These are phyloP conservation scores for Brachionus sp. DNA, from an alignment of 1,140 invertebrate genomes.

Conservation along the genomic window DNA sequence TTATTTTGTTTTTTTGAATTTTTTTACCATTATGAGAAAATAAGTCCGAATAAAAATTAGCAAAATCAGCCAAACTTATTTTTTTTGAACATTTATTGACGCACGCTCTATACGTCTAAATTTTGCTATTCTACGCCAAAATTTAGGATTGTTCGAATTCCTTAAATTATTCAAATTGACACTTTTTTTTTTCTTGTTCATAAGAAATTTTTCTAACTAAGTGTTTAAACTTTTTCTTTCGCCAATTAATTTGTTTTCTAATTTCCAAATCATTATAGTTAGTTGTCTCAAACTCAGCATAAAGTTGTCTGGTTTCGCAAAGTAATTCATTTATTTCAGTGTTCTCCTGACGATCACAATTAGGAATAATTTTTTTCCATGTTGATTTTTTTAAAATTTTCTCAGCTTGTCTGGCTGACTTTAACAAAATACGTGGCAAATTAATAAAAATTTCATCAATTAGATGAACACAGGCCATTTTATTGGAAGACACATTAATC, in stretches of 20 bases:
- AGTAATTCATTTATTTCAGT: not conserved
- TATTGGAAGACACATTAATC: not conserved
- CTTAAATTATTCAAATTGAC: not conserved
- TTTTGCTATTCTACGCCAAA: not conserved
- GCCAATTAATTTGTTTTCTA: not conserved
- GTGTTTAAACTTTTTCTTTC: not conserved
- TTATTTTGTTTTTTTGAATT: not conserved
- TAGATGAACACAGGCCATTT: not conserved
- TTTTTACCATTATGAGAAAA: not conserved
- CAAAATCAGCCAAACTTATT: too few species aligned
- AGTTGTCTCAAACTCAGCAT: not conserved
- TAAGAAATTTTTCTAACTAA: not conserved
- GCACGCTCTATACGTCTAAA: not conserved
- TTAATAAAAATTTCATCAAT: not conserved
- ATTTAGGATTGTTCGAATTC: not conserved
- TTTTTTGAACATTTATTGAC: too few species aligned
- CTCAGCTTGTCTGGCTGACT: too few species aligned
- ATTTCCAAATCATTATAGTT: not conserved
- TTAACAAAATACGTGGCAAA: not conserved
- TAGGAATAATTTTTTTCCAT: not conserved
- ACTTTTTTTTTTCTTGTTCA: not conserved
- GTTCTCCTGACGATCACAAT: not conserved
- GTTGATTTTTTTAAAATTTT: too few species aligned
- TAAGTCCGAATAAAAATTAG: not conserved
- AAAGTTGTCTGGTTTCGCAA: not conserved